phyloP scores from a whole-genome alignment of 2,888 invertebrate genomes.

The Melanargia galathea region DNA sequence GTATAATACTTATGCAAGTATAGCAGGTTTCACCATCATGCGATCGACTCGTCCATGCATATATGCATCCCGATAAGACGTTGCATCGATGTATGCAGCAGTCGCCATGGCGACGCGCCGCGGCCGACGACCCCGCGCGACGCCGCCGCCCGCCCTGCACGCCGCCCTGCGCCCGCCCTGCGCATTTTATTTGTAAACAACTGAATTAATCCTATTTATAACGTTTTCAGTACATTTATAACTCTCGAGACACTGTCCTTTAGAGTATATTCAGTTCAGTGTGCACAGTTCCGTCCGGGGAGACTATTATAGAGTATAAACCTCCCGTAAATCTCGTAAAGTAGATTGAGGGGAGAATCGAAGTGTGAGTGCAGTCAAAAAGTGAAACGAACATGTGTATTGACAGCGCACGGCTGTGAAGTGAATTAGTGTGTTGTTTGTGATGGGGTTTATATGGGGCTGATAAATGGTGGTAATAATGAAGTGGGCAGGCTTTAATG shows the following conservation, averaged over 20 bases:
- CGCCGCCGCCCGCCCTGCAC: slow-evolving; percentile 41
- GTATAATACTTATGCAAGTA: no score
- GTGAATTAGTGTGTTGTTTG: slow-evolving; percentile 20
- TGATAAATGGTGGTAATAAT: neutral
- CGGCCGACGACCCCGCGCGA: slow-evolving; percentile 44
- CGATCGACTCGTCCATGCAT: neutral
- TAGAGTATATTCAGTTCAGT: neutral
- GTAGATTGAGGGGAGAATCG: neutral
- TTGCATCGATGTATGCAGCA: slow-evolving; percentile 31
- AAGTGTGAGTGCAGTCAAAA: slow-evolving; percentile 16
- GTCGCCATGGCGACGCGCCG: slow-evolving; percentile 42
- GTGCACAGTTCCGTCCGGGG: neutral
- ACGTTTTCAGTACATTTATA: slow-evolving; percentile 25
- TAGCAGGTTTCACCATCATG: neutral
- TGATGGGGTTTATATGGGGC: slow-evolving; percentile 17
- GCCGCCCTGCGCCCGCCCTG: slow-evolving; percentile 51
- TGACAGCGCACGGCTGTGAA: slow-evolving; percentile 6
- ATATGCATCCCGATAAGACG: slow-evolving; percentile 11
- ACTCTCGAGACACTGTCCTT: slow-evolving; percentile 6
- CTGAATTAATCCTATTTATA: slow-evolving; percentile 43
- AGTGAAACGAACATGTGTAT: slow-evolving; percentile 4
- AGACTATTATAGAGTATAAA: neutral
- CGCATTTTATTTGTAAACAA: slow-evolving; percentile 52
- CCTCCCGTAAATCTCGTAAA: neutral
- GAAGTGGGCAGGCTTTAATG: slow-evolving; percentile 1